phyloP scores from a whole-genome alignment of 64 coral and sea anemone genomes.

The Dendrophyllia cribrosa region DNA sequence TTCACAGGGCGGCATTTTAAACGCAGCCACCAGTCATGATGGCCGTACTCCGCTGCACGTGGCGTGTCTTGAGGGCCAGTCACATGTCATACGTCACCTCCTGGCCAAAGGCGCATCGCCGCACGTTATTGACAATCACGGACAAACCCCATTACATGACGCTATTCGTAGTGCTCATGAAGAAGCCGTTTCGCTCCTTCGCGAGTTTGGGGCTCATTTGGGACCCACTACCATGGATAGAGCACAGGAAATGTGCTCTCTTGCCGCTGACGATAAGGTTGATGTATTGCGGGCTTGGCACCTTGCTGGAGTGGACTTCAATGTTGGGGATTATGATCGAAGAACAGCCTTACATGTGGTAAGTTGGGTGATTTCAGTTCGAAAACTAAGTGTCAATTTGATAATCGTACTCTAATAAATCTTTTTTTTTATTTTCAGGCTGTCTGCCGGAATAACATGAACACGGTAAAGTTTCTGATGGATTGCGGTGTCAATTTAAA shows the following conservation, averaged over 20 bases:
- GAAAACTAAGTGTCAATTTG: no score
- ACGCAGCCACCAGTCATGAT: constrained; percentile 77
- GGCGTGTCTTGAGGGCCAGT: constrained; percentile 84
- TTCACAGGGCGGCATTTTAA: constrained; percentile 65
- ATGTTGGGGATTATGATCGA: constrained; percentile 83
- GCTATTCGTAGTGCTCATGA: constrained; percentile 54
- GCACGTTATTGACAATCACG: constrained; percentile 81
- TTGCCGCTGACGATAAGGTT: constrained; percentile 78
- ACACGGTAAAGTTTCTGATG: constrained; percentile 59
- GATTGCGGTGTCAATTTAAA: constrained; percentile 46
- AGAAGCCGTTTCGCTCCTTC: constrained; percentile 54
- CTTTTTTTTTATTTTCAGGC: constrained; percentile 31
- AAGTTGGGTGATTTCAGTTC: neutral
- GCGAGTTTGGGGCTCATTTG: constrained; percentile 85
- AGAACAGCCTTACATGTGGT: constrained; percentile 91
- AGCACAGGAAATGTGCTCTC: constrained; percentile 54
- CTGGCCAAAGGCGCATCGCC: constrained; percentile 77
- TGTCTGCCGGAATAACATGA: constrained; percentile 63
- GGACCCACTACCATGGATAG: constrained; percentile 78
- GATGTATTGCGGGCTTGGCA: constrained; percentile 76
- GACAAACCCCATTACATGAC: constrained; percentile 85
- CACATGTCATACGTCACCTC: constrained; percentile 73
- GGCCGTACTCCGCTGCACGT: constrained; percentile 89
- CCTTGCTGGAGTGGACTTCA: constrained; percentile 82
- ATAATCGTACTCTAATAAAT: neutral